phyloP scores from a whole-genome alignment of 2,797 vertebrate species.

The Synaphobranchus kaupii region DNA sequence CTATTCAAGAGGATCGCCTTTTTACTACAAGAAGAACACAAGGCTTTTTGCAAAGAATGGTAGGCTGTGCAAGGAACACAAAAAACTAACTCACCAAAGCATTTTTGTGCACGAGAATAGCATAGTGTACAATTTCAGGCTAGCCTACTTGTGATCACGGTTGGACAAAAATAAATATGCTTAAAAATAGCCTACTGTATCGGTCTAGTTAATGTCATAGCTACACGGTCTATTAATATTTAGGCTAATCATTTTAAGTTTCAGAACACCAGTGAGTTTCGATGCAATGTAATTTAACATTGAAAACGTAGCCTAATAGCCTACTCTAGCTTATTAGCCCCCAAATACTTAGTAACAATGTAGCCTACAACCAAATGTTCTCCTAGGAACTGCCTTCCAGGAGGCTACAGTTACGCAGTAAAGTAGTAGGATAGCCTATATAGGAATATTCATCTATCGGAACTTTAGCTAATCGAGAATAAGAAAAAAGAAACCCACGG shows the following conservation, averaged over 20 bases:
- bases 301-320: neutral
- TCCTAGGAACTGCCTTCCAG: neutral
- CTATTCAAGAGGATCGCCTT: neutral
- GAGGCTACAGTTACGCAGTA: neutral
- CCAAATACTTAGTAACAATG: neutral
- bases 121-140: neutral
- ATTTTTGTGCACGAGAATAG: neutral
- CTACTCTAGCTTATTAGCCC: neutral
- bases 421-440: neutral
- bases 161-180: neutral
- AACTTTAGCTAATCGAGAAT: neutral
- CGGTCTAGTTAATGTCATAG: no score
- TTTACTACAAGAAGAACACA: neutral
- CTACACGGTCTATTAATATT: neutral
- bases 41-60: neutral
- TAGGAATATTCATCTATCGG: neutral
- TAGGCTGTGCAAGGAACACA: neutral
- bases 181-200: neutral
- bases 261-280: neutral
- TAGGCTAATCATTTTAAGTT: neutral
- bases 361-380: neutral
- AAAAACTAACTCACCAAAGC: neutral
- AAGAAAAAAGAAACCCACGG: neutral
- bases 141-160: neutral
- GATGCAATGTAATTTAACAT: neutral